phyloP scores from a whole-genome alignment of 2,113 vertebrate genomes.

The Zingel zingel region DNA sequence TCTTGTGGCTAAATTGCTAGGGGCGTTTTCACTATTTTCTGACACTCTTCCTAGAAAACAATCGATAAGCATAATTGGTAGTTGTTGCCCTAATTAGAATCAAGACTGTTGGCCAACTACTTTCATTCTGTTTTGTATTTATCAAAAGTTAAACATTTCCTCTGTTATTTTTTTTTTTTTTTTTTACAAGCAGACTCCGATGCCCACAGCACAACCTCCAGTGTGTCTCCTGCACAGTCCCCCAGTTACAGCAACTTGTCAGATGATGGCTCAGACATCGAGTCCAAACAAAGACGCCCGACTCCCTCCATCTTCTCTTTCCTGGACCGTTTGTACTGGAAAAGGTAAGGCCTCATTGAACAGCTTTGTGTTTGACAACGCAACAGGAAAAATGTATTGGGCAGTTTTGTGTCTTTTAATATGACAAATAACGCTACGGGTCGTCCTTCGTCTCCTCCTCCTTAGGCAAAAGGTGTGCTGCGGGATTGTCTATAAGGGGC shows the following conservation, averaged over 20 bases:
- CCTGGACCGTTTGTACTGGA: constrained; percentile 88
- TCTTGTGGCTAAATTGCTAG: constrained; percentile 30
- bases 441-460: neutral
- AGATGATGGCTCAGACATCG: constrained; percentile 86
- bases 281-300: constrained; percentile 84
- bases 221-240: constrained; percentile 86
- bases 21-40: too few species aligned
- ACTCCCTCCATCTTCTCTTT: constrained; percentile 84
- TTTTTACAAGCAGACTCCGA: constrained; percentile 81
- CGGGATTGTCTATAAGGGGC: constrained; percentile 88
- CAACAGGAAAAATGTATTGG: neutral
- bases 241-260: constrained; percentile 88
- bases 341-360: constrained; percentile 67
- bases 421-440: neutral
- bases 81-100: too few species aligned
- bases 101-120: too few species aligned
- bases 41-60: too few species aligned
- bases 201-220: constrained; percentile 87
- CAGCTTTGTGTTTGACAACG: neutral
- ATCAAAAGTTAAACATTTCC: too few species aligned
- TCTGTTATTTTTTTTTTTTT: neutral
- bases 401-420: neutral
- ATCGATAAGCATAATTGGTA: too few species aligned
- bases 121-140: too few species aligned
- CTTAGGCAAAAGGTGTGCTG: constrained; percentile 88